phyloP scores from a whole-genome alignment of 2,113 vertebrate species.

The Lampris megalopsis region DNA sequence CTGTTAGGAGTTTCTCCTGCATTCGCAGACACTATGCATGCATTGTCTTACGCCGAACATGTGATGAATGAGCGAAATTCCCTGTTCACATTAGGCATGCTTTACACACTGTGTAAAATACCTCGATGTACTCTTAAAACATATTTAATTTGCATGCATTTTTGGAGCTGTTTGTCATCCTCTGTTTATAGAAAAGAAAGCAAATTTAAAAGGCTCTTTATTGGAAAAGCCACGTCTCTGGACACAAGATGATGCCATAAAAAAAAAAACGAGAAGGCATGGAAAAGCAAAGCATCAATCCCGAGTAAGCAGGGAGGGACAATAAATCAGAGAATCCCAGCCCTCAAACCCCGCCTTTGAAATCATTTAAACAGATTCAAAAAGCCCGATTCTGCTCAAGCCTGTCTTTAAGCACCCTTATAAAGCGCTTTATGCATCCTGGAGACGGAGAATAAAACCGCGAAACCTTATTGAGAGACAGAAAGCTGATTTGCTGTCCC shows the following conservation, averaged over 20 bases:
- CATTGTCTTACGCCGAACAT: slow-evolving; percentile 28
- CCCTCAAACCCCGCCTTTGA: slow-evolving; percentile 79
- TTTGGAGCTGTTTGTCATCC: slow-evolving; percentile 68
- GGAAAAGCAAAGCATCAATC: slow-evolving; percentile 85
- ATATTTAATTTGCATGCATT: slow-evolving; percentile 64
- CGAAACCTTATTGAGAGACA: slow-evolving; percentile 73
- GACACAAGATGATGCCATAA: slow-evolving; percentile 86
- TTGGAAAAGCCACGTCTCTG: slow-evolving; percentile 83
- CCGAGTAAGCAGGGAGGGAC: slow-evolving; percentile 78
- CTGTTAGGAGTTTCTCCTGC: slow-evolving; percentile 43
- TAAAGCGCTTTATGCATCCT: slow-evolving; percentile 81
- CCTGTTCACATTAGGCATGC: slow-evolving; percentile 19
- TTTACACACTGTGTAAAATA: slow-evolving; percentile 20
- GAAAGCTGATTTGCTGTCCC: slow-evolving; percentile 60
- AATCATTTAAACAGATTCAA: slow-evolving; percentile 86
- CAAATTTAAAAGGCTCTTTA: slow-evolving; percentile 85
- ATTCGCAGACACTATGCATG: slow-evolving; percentile 21
- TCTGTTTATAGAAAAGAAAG: slow-evolving; percentile 80
- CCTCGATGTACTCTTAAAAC: slow-evolving; percentile 16
- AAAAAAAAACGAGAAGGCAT: slow-evolving; percentile 73
- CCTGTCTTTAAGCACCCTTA: slow-evolving; percentile 82
- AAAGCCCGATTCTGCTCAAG: slow-evolving; percentile 80
- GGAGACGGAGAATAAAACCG: slow-evolving; percentile 73
- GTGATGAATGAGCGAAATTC: slow-evolving; percentile 10
- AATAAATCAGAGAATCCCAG: slow-evolving; percentile 83